Percentiles rank a stretch among this genome's conserved stretches.
These are phyloP conservation scores for Ophion costatus DNA, from an alignment of 2,888 invertebrate genomes.

Conservation along the genomic window DNA sequence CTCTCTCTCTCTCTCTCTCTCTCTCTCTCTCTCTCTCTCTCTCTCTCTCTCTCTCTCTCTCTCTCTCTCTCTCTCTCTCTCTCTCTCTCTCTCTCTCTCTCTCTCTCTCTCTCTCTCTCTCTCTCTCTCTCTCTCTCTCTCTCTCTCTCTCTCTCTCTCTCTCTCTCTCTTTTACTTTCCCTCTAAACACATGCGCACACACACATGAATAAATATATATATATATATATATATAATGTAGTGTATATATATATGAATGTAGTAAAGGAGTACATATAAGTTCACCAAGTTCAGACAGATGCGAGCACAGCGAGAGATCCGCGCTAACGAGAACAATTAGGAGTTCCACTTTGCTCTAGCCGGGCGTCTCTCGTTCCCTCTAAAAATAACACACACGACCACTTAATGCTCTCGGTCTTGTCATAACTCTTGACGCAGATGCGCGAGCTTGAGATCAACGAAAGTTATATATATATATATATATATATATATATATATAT, in stretches of 20 bases:
- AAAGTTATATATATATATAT: slow-evolving; percentile 6
- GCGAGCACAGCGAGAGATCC: slow-evolving; percentile 75
- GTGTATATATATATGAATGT: slow-evolving; percentile 36
- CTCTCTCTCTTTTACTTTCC: slow-evolving; percentile 37
- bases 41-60: slow-evolving; percentile 20
- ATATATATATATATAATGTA: not conserved
- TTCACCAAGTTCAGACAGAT: slow-evolving; percentile 83
- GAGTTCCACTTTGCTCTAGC: slow-evolving; percentile 81
- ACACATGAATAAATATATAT: slow-evolving; percentile 14
- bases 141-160: slow-evolving; percentile 29
- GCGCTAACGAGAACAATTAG: slow-evolving; percentile 83
- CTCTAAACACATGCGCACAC: no score
- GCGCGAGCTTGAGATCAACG: slow-evolving; percentile 51
- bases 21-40: slow-evolving; percentile 18
- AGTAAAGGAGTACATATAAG: slow-evolving; percentile 69
- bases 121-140: slow-evolving; percentile 20
- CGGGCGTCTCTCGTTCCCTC: slow-evolving; percentile 74
- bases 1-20: slow-evolving; percentile 21
- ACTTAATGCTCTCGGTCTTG: slow-evolving; percentile 76
- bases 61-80: slow-evolving; percentile 31
- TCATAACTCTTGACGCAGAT: slow-evolving; percentile 69
- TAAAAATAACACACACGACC: slow-evolving; percentile 81
- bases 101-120: slow-evolving; percentile 1
- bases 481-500: not conserved
- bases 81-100: slow-evolving; percentile 35